A percentile compares a stretch with the other conserved stretches of the same genome.
Evolutionary conservation across 2,888 invertebrate species (phyloP).

Genomic region (Oscheius myriophilus): DNA sequence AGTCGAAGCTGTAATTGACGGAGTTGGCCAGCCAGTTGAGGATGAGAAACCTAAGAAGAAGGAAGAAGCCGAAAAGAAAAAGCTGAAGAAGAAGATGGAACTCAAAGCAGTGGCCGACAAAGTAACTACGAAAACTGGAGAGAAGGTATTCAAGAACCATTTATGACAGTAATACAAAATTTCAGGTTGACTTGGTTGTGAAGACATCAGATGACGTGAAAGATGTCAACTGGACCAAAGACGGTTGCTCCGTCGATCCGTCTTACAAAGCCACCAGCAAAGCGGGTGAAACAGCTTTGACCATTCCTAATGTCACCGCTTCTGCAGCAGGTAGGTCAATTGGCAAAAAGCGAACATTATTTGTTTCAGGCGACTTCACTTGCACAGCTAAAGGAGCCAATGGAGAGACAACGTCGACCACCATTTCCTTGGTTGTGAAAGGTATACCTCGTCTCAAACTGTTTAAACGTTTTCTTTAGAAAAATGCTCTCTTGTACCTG

Average conservation of each 20-base stretch:
- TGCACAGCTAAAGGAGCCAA: constrained; percentile 40
- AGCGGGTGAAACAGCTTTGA: constrained; percentile 8
- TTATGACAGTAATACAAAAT: neutral
- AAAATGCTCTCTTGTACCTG: constrained; percentile 74
- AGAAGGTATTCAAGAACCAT: constrained; percentile 19
- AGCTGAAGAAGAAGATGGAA: constrained; percentile 28
- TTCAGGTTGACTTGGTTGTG: constrained; percentile 16
- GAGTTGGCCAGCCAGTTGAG: neutral
- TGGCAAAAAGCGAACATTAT: too few species aligned
- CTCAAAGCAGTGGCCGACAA: constrained; percentile 13
- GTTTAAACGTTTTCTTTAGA: constrained; percentile 73
- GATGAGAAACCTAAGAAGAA: constrained; percentile 24
- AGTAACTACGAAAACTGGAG: constrained; percentile 34
- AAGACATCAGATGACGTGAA: constrained; percentile 37
- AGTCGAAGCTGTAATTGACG: neutral
- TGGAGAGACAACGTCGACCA: constrained; percentile 49
- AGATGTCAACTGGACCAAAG: constrained; percentile 52
- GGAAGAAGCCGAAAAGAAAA: constrained; percentile 45
- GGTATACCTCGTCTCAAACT: constrained; percentile 28
- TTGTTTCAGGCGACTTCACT: constrained; percentile 24
- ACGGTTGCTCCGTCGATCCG: constrained; percentile 48
- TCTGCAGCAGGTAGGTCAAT: constrained; percentile 13
- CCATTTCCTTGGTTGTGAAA: constrained; percentile 50
- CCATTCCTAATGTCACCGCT: constrained; percentile 15
- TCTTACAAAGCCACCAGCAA: constrained; percentile 30